phyloP scores from a whole-genome alignment of 2,113 vertebrate genomes.

The Tamias sibiricus region DNA sequence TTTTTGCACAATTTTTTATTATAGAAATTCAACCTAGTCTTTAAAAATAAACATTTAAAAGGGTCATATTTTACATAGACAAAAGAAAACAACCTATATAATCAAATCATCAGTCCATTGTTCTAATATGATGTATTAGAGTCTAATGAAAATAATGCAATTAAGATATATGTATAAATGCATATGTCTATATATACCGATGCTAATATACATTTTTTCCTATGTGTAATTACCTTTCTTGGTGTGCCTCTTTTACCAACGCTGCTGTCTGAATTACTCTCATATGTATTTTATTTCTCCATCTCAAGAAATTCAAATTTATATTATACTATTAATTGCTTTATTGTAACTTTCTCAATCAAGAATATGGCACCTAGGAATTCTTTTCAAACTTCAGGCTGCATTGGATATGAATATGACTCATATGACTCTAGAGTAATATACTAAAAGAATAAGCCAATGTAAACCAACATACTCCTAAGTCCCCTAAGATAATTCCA shows the following conservation, averaged over 20 bases:
- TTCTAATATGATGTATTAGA: not conserved
- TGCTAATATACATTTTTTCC: not conserved
- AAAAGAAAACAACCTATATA: not conserved
- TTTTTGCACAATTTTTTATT: not conserved
- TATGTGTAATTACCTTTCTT: slow-evolving; percentile 47
- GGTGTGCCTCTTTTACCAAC: slow-evolving; percentile 61
- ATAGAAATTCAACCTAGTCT: not conserved
- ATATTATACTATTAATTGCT: slow-evolving; percentile 79
- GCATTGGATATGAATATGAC: slow-evolving; percentile 53
- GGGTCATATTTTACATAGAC: not conserved
- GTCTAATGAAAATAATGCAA: not conserved
- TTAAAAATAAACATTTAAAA: not conserved
- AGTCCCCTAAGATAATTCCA: not conserved
- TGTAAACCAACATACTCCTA: slow-evolving; percentile 35
- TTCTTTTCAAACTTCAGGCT: slow-evolving; percentile 66
- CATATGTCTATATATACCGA: not conserved
- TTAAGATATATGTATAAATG: not conserved
- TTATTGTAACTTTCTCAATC: slow-evolving; percentile 80
- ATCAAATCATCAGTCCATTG: not conserved
- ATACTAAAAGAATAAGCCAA: slow-evolving; percentile 62
- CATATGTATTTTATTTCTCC: slow-evolving; percentile 71
- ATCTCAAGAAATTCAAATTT: slow-evolving; percentile 75
- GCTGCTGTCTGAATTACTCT: slow-evolving; percentile 48
- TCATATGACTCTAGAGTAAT: slow-evolving; percentile 51
- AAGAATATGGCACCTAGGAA: slow-evolving; percentile 68